Evolutionary conservation across 2,797 vertebrate species (phyloP).

Genomic region (Lates japonicus): DNA sequence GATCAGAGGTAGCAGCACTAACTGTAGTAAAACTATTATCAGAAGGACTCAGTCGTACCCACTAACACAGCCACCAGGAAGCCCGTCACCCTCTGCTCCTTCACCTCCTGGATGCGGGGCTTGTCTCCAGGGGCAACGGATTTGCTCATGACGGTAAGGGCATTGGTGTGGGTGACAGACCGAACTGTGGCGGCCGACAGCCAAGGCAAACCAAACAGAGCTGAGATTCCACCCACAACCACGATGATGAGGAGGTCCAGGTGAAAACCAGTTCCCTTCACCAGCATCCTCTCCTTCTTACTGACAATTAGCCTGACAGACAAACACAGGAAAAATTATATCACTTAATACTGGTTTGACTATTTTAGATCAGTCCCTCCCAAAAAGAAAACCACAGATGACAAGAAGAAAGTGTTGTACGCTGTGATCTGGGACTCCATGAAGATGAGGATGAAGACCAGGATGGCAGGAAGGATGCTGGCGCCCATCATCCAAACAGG

Average conservation of each 20-base stretch:
- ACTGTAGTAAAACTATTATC: neutral
- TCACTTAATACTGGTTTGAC: neutral
- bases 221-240: constrained; percentile 90
- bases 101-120: constrained; percentile 94
- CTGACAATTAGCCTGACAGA: constrained; percentile 90
- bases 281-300: constrained; percentile 94
- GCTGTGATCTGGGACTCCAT: constrained; percentile 97
- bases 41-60: constrained; percentile 82
- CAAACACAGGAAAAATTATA: fast-evolving
- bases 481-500: constrained; percentile 97
- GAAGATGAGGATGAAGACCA: constrained; percentile 97
- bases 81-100: constrained; percentile 94
- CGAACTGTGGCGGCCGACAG: constrained; percentile 94
- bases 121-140: constrained; percentile 93
- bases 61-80: constrained; percentile 92
- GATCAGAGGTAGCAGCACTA: neutral
- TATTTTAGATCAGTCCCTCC: neutral
- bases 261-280: constrained; percentile 95
- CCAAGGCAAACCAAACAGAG: constrained; percentile 94
- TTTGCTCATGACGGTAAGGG: constrained; percentile 96
- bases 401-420: constrained; percentile 30
- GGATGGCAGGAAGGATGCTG: constrained; percentile 90
- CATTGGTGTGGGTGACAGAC: constrained; percentile 94
- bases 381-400: neutral
- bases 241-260: constrained; percentile 94